Base-by-base conservation (phyloP, 2,888 invertebrate species). In the Cataglyphis cursor region DNA sequence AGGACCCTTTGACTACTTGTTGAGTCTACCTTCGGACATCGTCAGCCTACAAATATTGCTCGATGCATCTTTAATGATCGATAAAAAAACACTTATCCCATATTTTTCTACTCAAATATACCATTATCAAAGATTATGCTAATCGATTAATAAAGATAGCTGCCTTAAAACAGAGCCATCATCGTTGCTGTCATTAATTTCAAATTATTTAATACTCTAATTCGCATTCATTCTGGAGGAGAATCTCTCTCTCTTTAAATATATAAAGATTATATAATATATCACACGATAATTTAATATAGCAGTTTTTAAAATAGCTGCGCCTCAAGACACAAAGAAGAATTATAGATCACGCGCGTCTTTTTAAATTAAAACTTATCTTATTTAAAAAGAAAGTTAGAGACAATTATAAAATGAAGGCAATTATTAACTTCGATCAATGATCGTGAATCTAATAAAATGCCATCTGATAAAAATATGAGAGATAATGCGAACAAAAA, bases 1-100 rank as follows among this genome's bases (percentile, higher is more conserved):
- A 57, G 8, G 12, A 12, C n/a, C n/a, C 31, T 59, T 73, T 57
- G 35, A 59, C 74, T 73, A 78, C 74, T 78, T 78, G 74, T 78
- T 78, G 78, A 78, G 72, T 78, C 72, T n/a, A 68, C 5, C 12
- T 28, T 78, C 18, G 76, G 28, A 41, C 41, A 76, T 51, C 24
- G 12, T 24, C 8, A n/a, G 54, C 54, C 44, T 44, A 21, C 9
- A 78, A 59, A 44, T 57, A 78, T 78, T 12, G 41, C 18, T 9
- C 38, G 8, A 75, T 75, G n/a, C 12, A 38, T 54, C n/a, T 28
- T 68, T n/a, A 5, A 5, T 0, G 12, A 1, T 5, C 15, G 6
- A 8, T 48, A 38, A 6, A 35, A n/a, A 31, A n/a, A 35, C 8
- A 15, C 3, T 54, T 44, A 28, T 35, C n/a, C 10, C 8, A 64